phyloP scores from a whole-genome alignment of 2,113 vertebrate genomes.

The Macrotis lagotis region DNA sequence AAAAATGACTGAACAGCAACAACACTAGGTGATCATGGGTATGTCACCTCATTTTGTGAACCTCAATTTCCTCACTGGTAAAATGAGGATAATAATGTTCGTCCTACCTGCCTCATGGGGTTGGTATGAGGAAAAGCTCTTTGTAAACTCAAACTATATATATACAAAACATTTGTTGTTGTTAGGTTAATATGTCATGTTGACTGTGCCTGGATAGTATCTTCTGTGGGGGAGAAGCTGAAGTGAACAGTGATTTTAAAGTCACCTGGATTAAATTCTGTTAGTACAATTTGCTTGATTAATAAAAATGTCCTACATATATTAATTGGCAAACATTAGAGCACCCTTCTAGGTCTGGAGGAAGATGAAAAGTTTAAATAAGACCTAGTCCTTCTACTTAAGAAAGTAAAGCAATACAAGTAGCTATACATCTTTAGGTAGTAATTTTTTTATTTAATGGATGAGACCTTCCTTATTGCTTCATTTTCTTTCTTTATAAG shows the following conservation, averaged over 20 bases:
- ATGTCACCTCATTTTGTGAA: background rate
- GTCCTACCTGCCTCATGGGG: background rate
- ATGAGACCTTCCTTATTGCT: background rate
- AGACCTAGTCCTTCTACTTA: background rate
- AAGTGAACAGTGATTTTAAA: background rate
- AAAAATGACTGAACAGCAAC: background rate
- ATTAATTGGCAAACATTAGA: background rate
- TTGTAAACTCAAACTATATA: background rate
- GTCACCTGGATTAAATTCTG: background rate
- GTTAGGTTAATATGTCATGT: background rate
- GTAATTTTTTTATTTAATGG: background rate
- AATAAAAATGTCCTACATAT: background rate
- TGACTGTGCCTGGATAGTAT: background rate
- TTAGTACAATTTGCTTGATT: background rate
- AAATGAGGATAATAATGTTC: background rate
- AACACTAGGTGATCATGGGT: background rate
- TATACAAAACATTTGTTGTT: background rate
- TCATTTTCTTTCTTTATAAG: background rate
- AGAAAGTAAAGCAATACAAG: background rate
- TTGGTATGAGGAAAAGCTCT: background rate
- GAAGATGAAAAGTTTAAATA: background rate
- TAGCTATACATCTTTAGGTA: background rate
- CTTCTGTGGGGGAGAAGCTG: background rate
- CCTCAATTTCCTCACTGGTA: background rate
- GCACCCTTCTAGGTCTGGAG: background rate